phyloP scores from a whole-genome alignment of 2,113 vertebrate genomes.

The Theropithecus gelada region DNA sequence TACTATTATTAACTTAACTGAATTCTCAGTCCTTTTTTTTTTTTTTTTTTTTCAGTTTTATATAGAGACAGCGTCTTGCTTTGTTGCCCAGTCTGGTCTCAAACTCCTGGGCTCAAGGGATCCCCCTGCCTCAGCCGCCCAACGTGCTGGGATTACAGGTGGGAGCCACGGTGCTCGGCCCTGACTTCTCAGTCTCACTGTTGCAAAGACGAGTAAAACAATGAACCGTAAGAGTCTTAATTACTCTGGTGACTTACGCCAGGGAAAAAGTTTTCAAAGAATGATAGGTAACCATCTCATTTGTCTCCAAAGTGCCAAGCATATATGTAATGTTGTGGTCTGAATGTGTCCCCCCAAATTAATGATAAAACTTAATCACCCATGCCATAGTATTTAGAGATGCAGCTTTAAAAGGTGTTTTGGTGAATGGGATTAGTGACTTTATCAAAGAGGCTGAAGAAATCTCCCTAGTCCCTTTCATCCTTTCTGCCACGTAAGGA shows the following conservation, averaged over 20 bases:
- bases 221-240: neutral
- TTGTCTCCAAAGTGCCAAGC: neutral
- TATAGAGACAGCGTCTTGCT: too few species aligned
- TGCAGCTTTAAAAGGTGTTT: neutral
- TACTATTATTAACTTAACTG: neutral
- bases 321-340: neutral
- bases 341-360: neutral
- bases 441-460: neutral
- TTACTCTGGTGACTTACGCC: neutral
- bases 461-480: neutral
- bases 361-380: neutral
- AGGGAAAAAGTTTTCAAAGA: constrained; percentile 36
- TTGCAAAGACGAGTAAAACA: neutral
- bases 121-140: too few species aligned
- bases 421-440: neutral
- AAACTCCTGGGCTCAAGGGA: too few species aligned
- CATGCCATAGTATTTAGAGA: neutral
- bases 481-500: neutral
- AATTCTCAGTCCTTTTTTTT: neutral
- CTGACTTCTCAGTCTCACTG: neutral
- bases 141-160: too few species aligned
- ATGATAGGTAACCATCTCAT: neutral
- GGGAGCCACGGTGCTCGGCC: too few species aligned
- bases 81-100: too few species aligned
- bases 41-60: too few species aligned